phyloP scores from a whole-genome alignment of 2,888 invertebrate genomes.

The Aromia moschata region DNA sequence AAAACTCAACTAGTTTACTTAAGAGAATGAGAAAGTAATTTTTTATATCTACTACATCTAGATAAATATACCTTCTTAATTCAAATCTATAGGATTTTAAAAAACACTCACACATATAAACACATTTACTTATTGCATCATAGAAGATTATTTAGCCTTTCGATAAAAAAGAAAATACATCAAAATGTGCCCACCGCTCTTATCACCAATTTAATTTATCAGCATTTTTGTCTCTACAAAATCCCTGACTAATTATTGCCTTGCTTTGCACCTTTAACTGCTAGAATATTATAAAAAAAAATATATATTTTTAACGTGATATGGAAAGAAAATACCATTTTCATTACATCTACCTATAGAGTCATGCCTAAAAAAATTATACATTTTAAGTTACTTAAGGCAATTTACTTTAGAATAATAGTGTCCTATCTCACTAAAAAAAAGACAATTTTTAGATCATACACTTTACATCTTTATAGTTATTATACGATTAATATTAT shows the following conservation, averaged over 20 bases:
- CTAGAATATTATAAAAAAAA: too few relatives aligned
- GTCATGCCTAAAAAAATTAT: slow-evolving; percentile 2
- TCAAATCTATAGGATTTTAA: not conserved
- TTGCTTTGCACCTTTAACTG: too few relatives aligned
- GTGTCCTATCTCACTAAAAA: not conserved
- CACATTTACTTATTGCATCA: slow-evolving; percentile 17
- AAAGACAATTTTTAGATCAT: not conserved
- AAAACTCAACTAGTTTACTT: too few relatives aligned
- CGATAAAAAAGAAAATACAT: too few relatives aligned
- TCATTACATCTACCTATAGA: slow-evolving; percentile 3
- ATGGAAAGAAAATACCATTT: slow-evolving; percentile 20
- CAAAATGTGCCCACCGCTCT: slow-evolving; percentile 1
- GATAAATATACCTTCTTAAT: not conserved
- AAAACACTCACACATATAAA: slow-evolving; percentile 6
- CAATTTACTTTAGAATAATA: not conserved
- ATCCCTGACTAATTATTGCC: slow-evolving; percentile 21
- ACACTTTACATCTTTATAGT: not conserved
- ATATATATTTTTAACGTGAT: too few relatives aligned
- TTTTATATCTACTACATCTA: not conserved
- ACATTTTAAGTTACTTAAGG: slow-evolving; percentile 5
- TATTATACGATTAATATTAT: slow-evolving; percentile 20
- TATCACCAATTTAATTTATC: not conserved
- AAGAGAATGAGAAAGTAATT: too few relatives aligned
- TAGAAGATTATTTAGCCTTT: not conserved
- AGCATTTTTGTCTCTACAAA: not conserved